phyloP scores from a whole-genome alignment of 2,797 vertebrate species.

The Intellagama lesueurii region DNA sequence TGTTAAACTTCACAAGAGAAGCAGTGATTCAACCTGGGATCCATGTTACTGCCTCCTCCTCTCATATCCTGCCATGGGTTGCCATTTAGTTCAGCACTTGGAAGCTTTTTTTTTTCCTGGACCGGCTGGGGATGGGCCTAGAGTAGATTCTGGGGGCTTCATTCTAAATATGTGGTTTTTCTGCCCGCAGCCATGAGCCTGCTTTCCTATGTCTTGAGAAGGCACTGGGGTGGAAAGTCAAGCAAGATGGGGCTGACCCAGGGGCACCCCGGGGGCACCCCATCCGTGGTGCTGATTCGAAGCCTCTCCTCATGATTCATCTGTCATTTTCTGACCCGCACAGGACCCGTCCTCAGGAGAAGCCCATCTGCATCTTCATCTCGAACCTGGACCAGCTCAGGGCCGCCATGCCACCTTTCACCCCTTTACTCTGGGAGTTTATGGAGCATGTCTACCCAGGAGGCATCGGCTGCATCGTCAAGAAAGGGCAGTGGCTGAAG shows the following conservation, averaged over 20 bases:
- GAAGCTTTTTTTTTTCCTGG: too few relatives aligned
- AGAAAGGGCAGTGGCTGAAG: conserved; percentile 89
- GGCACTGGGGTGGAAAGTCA: background rate
- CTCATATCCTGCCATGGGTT: too few relatives aligned
- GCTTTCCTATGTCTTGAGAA: background rate
- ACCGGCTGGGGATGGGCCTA: too few relatives aligned
- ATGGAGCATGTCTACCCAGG: conserved; percentile 92
- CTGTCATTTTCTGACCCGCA: background rate
- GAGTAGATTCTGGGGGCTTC: too few relatives aligned
- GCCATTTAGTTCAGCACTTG: too few relatives aligned
- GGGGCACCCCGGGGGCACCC: too few relatives aligned
- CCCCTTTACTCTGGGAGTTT: conserved; percentile 90
- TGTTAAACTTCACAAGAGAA: too few relatives aligned
- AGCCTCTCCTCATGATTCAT: background rate
- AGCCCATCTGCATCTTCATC: conserved; percentile 92
- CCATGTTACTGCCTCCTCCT: too few relatives aligned
- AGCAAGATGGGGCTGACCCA: too few relatives aligned
- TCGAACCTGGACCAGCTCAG: conserved; percentile 88
- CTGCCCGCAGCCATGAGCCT: background rate
- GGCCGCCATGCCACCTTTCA: conserved; percentile 87
- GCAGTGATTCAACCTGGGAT: too few relatives aligned
- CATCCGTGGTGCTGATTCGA: background rate
- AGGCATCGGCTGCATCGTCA: conserved; percentile 90
- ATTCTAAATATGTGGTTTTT: too few relatives aligned
- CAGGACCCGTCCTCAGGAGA: conserved; percentile 90